Conservation (phyloP, 2,113 vertebrate species). For the Oncorhynchus gorbuscha region DNA sequence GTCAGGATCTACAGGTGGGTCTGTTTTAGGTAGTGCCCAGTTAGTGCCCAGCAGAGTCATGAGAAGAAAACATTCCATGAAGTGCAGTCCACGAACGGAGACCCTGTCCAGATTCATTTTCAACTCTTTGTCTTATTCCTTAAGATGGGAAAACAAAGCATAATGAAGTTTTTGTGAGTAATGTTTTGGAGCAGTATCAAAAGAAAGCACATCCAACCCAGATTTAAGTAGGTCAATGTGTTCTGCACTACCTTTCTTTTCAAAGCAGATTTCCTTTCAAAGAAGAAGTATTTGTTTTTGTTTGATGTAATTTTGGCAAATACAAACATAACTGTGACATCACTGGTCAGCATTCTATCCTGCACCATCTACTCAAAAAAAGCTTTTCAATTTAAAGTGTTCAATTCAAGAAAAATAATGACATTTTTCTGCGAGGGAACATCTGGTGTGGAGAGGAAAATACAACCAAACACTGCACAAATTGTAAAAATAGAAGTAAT, state of each 20-base stretch:
- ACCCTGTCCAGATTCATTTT: conserved; percentile 30
- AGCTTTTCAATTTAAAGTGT: too few species aligned
- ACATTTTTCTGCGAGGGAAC: too few species aligned
- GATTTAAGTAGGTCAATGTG: too few species aligned
- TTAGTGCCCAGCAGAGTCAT: neutral
- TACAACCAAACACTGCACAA: neutral
- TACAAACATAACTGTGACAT: neutral
- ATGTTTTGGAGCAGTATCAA: neutral
- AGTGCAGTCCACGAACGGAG: neutral
- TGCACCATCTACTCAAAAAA: neutral
- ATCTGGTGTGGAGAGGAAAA: neutral
- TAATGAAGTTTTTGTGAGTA: neutral
- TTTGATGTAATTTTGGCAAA: neutral
- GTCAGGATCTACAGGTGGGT: conserved; percentile 53
- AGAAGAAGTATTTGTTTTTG: neutral
- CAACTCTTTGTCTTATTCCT: conserved; percentile 10
- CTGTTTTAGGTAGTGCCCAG: conserved; percentile 43
- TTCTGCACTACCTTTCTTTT: too few species aligned
- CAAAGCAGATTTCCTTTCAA: neutral
- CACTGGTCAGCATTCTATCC: neutral
- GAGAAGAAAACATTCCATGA: conserved; percentile 4
- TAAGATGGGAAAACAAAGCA: conserved; percentile 7
- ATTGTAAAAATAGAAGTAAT: neutral
- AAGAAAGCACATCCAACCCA: neutral
- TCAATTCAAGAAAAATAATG: too few species aligned